Evolutionary conservation across 2,888 invertebrate genomes (phyloP), one percentile per base, ranked within the genome.

Genomic region (Clivina fossor): DNA sequence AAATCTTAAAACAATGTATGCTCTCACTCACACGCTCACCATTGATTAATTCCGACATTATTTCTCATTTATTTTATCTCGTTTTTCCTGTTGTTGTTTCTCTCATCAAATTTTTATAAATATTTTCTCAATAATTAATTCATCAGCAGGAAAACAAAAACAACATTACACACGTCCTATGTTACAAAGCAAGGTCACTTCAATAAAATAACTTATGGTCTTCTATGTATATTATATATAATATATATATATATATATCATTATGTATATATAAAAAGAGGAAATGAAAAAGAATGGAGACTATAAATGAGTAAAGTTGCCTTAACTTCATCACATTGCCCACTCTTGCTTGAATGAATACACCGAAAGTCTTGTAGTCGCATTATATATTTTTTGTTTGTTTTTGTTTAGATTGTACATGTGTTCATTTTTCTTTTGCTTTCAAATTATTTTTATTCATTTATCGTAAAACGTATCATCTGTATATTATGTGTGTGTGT

Each of bases 181-280:
- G 73, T 75, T 78, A 79, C 77, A 79, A 79, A 79, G 78, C 79
- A 80, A 79, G 79, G 79, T 74, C 79, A 80, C 79, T 79, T 79
- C 71, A 76, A 77, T 69, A 78, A 79, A 79, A 78, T 78, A 79
- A 79, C 77, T 78, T 77, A 76, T 70, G 62, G 71, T 74, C 71
- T 70, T 74, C 76, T 77, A 76, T 77, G 64, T 67, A 63, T 67
- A 65, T 62, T 62, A 61, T 65, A 63, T 61, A 60, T 62, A 66
- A 63, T 65, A 68, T 69, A 67, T 69, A 67, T 69, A 66, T 61
- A 65, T 62, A 61, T 64, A 61, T 59, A 60, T 61, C 54, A 62
- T 58, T 64, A 66, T 68, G 66, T 68, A 67, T 68, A 60, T 62
- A 60, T 60, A 62, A 71, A 68, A 73, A 67, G 63, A 67, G 61